Evolutionary conservation across 2,113 vertebrate genomes (phyloP).

Genomic region (Apaloderma vittatum): DNA sequence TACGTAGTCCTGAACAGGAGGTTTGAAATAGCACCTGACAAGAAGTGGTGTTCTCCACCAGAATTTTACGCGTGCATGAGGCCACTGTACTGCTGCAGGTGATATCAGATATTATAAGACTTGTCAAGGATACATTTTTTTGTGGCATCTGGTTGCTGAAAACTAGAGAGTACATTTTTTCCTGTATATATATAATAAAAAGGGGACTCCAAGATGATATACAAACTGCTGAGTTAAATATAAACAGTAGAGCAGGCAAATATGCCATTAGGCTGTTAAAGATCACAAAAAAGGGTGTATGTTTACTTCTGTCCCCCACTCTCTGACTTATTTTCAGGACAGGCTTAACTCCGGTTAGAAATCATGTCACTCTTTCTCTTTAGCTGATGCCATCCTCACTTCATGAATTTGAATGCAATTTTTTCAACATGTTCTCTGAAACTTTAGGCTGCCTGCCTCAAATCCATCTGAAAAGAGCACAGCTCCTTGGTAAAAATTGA

Average conservation of each 20-base stretch:
- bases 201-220: background rate
- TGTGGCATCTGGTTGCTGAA: background rate
- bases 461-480: background rate
- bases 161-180: background rate
- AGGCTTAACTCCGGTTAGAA: background rate
- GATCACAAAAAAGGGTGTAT: background rate
- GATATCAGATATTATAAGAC: background rate
- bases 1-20: background rate
- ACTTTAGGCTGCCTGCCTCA: background rate
- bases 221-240: background rate
- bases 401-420: background rate
- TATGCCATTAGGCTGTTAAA: background rate
- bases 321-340: background rate
- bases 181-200: background rate
- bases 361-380: background rate
- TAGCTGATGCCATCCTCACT: background rate
- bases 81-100: background rate
- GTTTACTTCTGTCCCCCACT: background rate
- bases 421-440: background rate
- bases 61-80: background rate
- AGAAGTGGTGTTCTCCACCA: background rate
- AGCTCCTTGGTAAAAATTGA: background rate
- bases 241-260: background rate
- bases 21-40: background rate
- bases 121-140: background rate